These are phyloP conservation scores for Margarornis squamiger DNA, from an alignment of 2,797 vertebrate species.

Conservation along the genomic window DNA sequence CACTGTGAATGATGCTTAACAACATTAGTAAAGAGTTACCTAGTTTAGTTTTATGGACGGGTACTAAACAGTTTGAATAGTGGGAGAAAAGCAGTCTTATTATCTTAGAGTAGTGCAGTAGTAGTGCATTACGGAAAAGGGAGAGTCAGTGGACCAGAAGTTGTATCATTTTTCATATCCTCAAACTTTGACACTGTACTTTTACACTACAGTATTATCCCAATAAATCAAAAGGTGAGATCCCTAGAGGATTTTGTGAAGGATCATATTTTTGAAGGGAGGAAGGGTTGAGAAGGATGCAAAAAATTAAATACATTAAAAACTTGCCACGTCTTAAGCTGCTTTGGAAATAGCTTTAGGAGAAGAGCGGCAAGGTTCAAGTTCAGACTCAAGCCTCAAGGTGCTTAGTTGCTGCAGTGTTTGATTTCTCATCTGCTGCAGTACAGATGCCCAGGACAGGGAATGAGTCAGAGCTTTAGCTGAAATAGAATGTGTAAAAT, in stretches of 20 bases:
- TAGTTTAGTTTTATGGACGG: not conserved
- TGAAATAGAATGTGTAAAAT: not conserved
- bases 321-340: not conserved
- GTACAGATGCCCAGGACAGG: not conserved
- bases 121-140: constrained; percentile 59
- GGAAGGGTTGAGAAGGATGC: not conserved
- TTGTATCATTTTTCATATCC: constrained; percentile 52
- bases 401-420: not conserved
- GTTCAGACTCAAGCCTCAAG: not conserved
- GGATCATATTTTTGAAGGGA: constrained; percentile 29
- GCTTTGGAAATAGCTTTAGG: not conserved
- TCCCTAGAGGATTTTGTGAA: constrained; percentile 32
- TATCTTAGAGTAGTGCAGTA: constrained; percentile 3
- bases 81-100: constrained; percentile 9
- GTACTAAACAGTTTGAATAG: constrained; percentile 38
- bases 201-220: constrained; percentile 21
- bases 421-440: constrained; percentile 1
- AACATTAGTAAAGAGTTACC: not conserved
- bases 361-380: not conserved
- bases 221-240: constrained; percentile 54
- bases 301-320: constrained; percentile 21
- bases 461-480: not conserved
- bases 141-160: not conserved
- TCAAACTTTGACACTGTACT: constrained; percentile 35
- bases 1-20: not conserved